Evolutionary conservation across 1,140 invertebrate genomes (phyloP), one percentile per base, ranked within the genome.

Genomic region (Bombus sibiricus): DNA sequence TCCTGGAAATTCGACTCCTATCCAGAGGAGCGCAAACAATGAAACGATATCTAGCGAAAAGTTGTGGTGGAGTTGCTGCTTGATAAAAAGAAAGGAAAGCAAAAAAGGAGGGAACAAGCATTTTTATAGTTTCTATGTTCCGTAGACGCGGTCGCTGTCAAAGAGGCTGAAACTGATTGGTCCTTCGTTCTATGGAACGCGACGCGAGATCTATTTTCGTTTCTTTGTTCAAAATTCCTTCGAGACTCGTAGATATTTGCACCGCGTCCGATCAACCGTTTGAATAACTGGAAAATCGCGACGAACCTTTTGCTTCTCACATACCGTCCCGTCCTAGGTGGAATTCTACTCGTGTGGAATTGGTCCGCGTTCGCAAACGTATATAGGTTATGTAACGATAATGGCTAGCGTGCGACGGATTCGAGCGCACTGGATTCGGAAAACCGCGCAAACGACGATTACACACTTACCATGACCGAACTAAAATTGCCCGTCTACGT

Each of bases 381-480:
- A 53, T 81, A 69, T 71, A 81, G 43, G 78, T 81, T 81, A 81
- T 81, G 78, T 69, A 81, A 81, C 43, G 41, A 34, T 10, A 66
- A 47, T 53, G 47, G 47, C 18, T 22, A 53, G 47, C 47, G 5
- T 53, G 47, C 47, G 47, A 53, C 47, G 18, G 47, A 53, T 1
- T 53, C 18, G 47, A 53, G 18, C 18, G 6, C 18, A 53, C 1
- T 22, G 28, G 1, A n/a, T 62, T 62, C 12, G 28, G 10, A 62
- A 62, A 62, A n/a, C 28, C 25, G 28, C 28, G 59, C 59, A 62
- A 62, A 62, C 28, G 28, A 62, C 47, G 18, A 5, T 22, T 22
- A 53, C 18, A 53, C 47, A 0, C 47, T 53, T 53, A 22, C 47
- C 47, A 53, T 53, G 5, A 15, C 6, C 47, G 18, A 53, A 53